Evolutionary conservation across 1,140 invertebrate species (phyloP), one percentile per base, ranked within the genome.

Genomic region (Dreissena polymorpha): DNA sequence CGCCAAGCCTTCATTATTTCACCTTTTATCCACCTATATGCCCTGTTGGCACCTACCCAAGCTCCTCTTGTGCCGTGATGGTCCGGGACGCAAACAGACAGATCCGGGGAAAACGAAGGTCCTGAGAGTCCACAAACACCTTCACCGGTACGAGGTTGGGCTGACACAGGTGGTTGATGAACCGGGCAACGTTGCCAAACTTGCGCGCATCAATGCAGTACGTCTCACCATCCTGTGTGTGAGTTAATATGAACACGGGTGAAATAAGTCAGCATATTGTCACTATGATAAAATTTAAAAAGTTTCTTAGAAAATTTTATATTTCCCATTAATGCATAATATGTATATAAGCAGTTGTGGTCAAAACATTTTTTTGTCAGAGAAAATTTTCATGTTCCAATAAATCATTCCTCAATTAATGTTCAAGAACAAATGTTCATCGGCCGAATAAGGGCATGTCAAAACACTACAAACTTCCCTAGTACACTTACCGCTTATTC

Each of bases 91-190:
- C 89, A 82, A 93, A 93, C 85, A 93, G 90, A 84, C 92, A 93
- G 75, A 93, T 84, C 95, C 97, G 93, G 93, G 92, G 92, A 86
- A 98, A 98, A 78, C 96, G 94, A 81, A 98, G 94, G 94, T 99
- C 98, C 86, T 98, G 96, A 91, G 97, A 95, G 84, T 96, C 95
- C 16, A 97, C 95, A 93, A 97, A 99, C 6, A 98, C 96, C 88
- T 97, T 95, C 13, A 98, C 96, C 0, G 98, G 97, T 81, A 97
- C 94, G 68, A 98, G 93, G 94, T 98, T 99, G 7, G 98, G 97
- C 60, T 95, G 95, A 92, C 98, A 99, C 67, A 96, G 96, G 93
- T 99, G 98, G 94, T 99, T 99, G 85, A 99, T 97, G 93, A 99
- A 99, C 10, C 98, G 95, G 74, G 96, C 96, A 65, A 98, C 95